A percentile compares a stretch with the other conserved stretches of the same genome.
Conservation (phyloP, 2,888 invertebrate genomes). For the Diachrysia chrysitis region DNA sequence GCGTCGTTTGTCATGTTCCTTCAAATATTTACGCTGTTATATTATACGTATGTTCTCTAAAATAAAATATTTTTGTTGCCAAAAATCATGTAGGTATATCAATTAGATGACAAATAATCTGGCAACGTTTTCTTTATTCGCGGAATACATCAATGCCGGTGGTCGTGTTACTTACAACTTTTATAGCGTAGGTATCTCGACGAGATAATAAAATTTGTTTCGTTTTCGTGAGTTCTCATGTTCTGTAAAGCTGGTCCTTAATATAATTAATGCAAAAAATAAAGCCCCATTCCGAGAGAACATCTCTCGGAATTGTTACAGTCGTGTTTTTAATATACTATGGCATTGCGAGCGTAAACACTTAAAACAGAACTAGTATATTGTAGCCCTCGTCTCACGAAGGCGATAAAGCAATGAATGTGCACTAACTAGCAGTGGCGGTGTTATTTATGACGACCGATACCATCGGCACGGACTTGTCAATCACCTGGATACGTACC, state of each 20-base stretch:
- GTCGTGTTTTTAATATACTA: constrained; percentile 45
- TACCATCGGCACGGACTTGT: constrained; percentile 87
- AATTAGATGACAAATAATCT: constrained; percentile 60
- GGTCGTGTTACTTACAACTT: constrained; percentile 60
- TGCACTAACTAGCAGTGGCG: constrained; percentile 86
- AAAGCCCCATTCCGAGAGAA: constrained; percentile 28
- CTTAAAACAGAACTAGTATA: constrained; percentile 44
- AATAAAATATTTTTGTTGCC: constrained; percentile 45
- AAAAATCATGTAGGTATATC: constrained; percentile 51
- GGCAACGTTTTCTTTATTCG: constrained; percentile 60
- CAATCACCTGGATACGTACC: constrained; percentile 78
- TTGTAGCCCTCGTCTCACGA: constrained; percentile 57
- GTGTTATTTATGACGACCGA: constrained; percentile 86
- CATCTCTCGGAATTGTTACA: constrained; percentile 41
- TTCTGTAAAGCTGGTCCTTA: constrained; percentile 32
- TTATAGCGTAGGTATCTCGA: constrained; percentile 55
- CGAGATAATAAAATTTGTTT: constrained; percentile 58
- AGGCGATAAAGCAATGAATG: constrained; percentile 80
- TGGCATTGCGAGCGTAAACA: constrained; percentile 46
- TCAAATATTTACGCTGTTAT: constrained; percentile 39
- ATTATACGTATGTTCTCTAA: constrained; percentile 39
- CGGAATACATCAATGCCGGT: constrained; percentile 61
- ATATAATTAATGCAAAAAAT: constrained; percentile 54
- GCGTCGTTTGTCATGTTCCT: constrained; percentile 31
- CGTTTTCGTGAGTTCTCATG: constrained; percentile 60